A percentile compares a stretch with the other conserved stretches of the same genome.
These are phyloP conservation scores for Chlorops oryzae DNA, from an alignment of 1,140 invertebrate genomes.

Conservation along the genomic window DNA sequence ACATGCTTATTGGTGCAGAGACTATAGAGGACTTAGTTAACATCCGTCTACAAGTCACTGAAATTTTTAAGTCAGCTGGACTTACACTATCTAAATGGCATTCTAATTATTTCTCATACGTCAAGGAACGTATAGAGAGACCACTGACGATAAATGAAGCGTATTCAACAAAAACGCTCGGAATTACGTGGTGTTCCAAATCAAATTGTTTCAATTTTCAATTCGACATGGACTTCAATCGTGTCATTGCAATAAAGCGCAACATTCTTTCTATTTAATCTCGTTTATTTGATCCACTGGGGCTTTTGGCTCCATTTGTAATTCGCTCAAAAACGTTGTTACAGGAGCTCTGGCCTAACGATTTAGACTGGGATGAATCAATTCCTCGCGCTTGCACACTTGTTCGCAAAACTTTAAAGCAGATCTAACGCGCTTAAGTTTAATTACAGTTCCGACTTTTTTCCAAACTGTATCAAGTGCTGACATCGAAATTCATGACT, in stretches of 20 bases:
- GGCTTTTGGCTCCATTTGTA: slow-evolving; percentile 40
- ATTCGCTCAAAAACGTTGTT: slow-evolving; percentile 46
- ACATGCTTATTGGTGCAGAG: background rate
- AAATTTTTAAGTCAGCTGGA: background rate
- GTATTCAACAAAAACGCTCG: background rate
- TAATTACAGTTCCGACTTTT: too few relatives aligned
- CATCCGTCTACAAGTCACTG: background rate
- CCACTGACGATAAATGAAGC: background rate
- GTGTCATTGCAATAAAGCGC: background rate
- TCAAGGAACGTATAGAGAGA: background rate
- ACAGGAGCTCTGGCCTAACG: slow-evolving; percentile 44
- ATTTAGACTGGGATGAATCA: slow-evolving; percentile 47
- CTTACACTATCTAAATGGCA: slow-evolving; percentile 4
- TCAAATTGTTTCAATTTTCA: slow-evolving; percentile 2
- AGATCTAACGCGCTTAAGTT: slow-evolving; percentile 13
- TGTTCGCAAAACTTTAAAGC: slow-evolving; percentile 19
- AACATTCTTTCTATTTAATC: slow-evolving; percentile 22
- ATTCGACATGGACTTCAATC: background rate
- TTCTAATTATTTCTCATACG: background rate
- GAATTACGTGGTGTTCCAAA: background rate
- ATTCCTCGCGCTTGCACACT: slow-evolving; percentile 25
- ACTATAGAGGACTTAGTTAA: background rate
- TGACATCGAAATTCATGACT: slow-evolving; percentile 34
- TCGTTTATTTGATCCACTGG: slow-evolving; percentile 49
- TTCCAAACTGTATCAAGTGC: too few relatives aligned